A percentile compares a stretch with the other conserved stretches of the same genome.
These are phyloP conservation scores for Teleopsis dalmanni DNA, from an alignment of 1,140 invertebrate species.

Conservation along the genomic window DNA sequence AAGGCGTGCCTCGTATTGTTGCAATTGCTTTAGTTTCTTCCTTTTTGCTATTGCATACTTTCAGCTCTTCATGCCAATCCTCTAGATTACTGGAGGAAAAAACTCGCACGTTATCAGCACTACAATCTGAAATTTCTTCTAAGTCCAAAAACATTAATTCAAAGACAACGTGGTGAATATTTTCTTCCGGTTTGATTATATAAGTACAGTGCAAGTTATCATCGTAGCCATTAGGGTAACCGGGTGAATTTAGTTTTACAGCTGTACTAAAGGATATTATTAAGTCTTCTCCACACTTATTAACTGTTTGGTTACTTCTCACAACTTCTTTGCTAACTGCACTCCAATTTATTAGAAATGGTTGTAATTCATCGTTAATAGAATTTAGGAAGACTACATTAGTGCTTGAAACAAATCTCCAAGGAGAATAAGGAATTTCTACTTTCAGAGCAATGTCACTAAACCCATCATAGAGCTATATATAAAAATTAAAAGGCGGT, in stretches of 20 bases:
- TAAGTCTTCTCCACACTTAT: conserved; percentile 14
- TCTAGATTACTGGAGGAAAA: conserved; percentile 20
- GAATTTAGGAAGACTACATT: conserved; percentile 58
- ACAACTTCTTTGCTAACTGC: conserved; percentile 30
- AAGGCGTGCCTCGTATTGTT: conserved; percentile 27
- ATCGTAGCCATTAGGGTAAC: conserved; percentile 68
- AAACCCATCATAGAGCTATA: conserved; percentile 54
- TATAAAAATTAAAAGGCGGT: background rate
- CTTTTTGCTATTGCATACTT: conserved; percentile 23
- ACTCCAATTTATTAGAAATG: conserved; percentile 59
- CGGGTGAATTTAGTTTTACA: conserved; percentile 57
- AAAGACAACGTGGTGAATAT: conserved; percentile 52
- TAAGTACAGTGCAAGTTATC: conserved; percentile 67
- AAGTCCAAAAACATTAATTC: conserved; percentile 49
- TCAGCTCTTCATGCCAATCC: conserved; percentile 38
- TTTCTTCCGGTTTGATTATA: conserved; percentile 53
- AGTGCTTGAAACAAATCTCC: conserved; percentile 52
- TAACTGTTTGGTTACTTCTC: conserved; percentile 6
- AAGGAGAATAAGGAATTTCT: conserved; percentile 37
- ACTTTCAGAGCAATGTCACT: conserved; percentile 56
- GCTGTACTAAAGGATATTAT: conserved; percentile 1
- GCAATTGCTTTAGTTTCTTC: background rate
- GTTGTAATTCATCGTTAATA: conserved; percentile 25
- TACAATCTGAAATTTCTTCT: conserved; percentile 50
- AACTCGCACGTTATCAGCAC: conserved; percentile 49